These are phyloP conservation scores for Aradus depressus DNA, from an alignment of 2,888 invertebrate genomes.

Conservation along the genomic window DNA sequence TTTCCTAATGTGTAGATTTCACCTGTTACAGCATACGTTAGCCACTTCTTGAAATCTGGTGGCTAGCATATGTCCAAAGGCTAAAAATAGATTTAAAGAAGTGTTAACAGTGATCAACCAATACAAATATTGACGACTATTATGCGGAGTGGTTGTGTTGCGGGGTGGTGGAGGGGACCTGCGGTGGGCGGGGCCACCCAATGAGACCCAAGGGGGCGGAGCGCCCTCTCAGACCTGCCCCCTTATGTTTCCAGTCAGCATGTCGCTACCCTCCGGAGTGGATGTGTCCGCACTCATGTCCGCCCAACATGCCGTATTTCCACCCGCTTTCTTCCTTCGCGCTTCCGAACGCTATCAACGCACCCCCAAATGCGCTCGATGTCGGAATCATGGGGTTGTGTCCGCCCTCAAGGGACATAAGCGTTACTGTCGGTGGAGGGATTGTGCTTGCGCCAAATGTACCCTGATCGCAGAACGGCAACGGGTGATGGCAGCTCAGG, in stretches of 20 bases:
- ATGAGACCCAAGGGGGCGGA: too few species aligned
- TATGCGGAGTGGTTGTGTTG: too few species aligned
- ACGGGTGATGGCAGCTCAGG: conserved; percentile 95
- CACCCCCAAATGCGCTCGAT: conserved; percentile 94
- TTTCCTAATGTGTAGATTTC: too few species aligned
- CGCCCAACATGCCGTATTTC: conserved; percentile 54
- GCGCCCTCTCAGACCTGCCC: too few species aligned
- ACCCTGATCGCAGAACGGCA: conserved; percentile 95
- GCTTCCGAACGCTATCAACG: conserved; percentile 86
- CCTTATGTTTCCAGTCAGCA: conserved; percentile 43
- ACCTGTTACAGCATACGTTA: too few species aligned
- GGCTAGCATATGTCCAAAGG: too few species aligned
- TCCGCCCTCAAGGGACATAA: conserved; percentile 91
- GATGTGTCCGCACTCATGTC: conserved; percentile 72
- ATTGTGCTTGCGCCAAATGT: conserved; percentile 96
- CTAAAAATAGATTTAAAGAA: too few species aligned
- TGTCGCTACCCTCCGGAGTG: conserved; percentile 76
- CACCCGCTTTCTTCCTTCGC: conserved; percentile 76
- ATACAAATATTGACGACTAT: too few species aligned
- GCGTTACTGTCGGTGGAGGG: conserved; percentile 92
- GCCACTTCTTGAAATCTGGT: too few species aligned
- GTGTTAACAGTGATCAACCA: too few species aligned
- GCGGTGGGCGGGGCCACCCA: too few species aligned
- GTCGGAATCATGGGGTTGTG: conserved; percentile 94
- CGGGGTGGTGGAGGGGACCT: too few species aligned